Percentiles rank a stretch among this genome's conserved stretches.
phyloP scores from a whole-genome alignment of 2,888 invertebrate species.

The Cephus nigrinus region DNA sequence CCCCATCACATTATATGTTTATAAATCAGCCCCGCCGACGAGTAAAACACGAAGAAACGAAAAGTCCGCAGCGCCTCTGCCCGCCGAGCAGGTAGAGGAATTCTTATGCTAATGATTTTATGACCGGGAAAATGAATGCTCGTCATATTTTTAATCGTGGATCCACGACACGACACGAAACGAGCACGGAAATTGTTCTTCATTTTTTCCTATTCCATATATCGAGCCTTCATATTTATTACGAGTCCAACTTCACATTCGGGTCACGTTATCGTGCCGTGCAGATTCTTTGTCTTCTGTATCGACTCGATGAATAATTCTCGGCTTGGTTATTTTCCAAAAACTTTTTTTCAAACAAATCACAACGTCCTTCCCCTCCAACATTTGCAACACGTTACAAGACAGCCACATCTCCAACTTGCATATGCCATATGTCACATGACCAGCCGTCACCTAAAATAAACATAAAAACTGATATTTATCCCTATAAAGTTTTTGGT shows the following conservation, averaged over 20 bases:
- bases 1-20: slow-evolving; percentile 67
- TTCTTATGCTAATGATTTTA: slow-evolving; percentile 68
- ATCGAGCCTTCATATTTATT: not conserved
- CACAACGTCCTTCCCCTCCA: not conserved
- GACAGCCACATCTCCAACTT: not conserved
- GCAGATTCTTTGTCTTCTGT: not conserved
- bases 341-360: not conserved
- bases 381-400: not conserved
- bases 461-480: not conserved
- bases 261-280: not conserved
- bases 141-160: slow-evolving; percentile 65
- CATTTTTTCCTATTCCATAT: not conserved
- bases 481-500: not conserved
- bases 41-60: slow-evolving; percentile 47
- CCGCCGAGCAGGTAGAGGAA: slow-evolving; percentile 61
- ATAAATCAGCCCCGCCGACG: slow-evolving; percentile 61
- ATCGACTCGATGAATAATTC: not conserved
- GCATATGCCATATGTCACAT: not conserved
- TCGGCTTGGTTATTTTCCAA: not conserved
- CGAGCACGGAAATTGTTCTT: not conserved
- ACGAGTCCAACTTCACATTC: not conserved
- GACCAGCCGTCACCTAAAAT: not conserved
- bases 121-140: slow-evolving; percentile 66
- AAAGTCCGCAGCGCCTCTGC: slow-evolving; percentile 30
- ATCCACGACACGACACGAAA: slow-evolving; percentile 2